Evolutionary conservation across 2,888 invertebrate genomes (phyloP), one percentile per base, ranked within the genome.

Genomic region (Adineta ricciae): DNA sequence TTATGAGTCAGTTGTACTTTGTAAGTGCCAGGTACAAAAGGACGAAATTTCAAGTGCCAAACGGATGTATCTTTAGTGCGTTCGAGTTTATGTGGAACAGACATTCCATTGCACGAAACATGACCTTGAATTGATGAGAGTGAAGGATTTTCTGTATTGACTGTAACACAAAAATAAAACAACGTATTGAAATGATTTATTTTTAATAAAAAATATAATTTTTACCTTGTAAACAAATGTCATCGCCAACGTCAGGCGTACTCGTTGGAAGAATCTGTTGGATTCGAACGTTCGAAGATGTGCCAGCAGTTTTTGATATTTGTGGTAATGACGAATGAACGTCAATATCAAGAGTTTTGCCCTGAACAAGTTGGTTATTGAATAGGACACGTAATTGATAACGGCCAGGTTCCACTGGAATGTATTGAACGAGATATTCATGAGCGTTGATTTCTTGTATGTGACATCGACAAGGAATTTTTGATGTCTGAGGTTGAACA

Each of bases 401-500:
- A 49, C 94, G 93, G 85, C 95, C 93, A 0, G 96, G 94, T 89
- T 96, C 95, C 73, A 96, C 93, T 0, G 98, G 98, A 16, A 96
- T 95, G 91, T 99, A 99, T 90, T 97, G 97, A 0, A 95, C 95
- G 89, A 97, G 96, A 50, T 96, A 96, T 52, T 97, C 97, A 1
- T 87, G 86, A 32, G 83, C 38, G 5, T 41, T 73, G 46, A 90
- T 89, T 84, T 87, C 88, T 78, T 78, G 41, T 41, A 78, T n/a
- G 11, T 78, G 78, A 78, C 78, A 78, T 41, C 41, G 41, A 86
- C 90, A 90, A 0, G 97, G 96, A 54, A 98, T 97, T 86, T 96
- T 93, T 0, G 98, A 98, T 11, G 96, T 96, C 89, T 99, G 98
- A 46, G 99, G 97, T 0, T 97, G 96, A 86, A 99, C 97, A 3